phyloP scores from a whole-genome alignment of 2,113 vertebrate species.

The Saguinus imperator region DNA sequence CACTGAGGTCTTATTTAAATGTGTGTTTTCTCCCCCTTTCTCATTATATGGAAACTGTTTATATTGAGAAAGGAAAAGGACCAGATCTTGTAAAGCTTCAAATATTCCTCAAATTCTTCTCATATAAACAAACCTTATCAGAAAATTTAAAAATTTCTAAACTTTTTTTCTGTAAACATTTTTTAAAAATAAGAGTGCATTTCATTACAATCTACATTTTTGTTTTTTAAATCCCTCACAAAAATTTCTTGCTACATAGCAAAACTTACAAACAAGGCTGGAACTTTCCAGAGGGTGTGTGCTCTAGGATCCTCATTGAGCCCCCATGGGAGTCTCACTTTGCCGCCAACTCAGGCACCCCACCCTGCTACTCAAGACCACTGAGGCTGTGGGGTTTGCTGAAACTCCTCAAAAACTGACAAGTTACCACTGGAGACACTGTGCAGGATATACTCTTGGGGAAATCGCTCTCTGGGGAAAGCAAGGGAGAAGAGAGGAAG shows the following conservation, averaged over 20 bases:
- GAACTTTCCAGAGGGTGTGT: conserved; percentile 37
- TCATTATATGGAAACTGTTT: conserved; percentile 58
- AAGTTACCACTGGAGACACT: background rate
- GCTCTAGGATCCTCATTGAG: background rate
- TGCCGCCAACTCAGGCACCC: background rate
- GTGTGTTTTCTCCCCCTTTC: background rate
- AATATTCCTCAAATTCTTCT: conserved; percentile 26
- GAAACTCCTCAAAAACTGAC: background rate
- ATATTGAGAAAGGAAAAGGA: conserved; percentile 56
- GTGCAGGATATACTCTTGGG: background rate
- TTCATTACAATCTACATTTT: conserved; percentile 43
- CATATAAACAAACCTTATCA: background rate
- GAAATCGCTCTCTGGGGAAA: conserved; percentile 16
- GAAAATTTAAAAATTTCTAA: background rate
- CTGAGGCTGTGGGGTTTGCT: conserved; percentile 42
- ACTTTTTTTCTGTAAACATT: conserved; percentile 3
- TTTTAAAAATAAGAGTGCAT: conserved; percentile 10
- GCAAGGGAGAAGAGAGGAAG: background rate
- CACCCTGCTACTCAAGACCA: background rate
- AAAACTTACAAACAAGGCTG: conserved; percentile 44
- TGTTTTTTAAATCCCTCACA: background rate
- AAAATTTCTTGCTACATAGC: background rate
- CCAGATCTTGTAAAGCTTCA: conserved; percentile 52
- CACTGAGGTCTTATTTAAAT: background rate
- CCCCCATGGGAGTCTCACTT: background rate